These are phyloP conservation scores for Drosophila oshimai DNA, from an alignment of 1,140 invertebrate species.

Conservation along the genomic window DNA sequence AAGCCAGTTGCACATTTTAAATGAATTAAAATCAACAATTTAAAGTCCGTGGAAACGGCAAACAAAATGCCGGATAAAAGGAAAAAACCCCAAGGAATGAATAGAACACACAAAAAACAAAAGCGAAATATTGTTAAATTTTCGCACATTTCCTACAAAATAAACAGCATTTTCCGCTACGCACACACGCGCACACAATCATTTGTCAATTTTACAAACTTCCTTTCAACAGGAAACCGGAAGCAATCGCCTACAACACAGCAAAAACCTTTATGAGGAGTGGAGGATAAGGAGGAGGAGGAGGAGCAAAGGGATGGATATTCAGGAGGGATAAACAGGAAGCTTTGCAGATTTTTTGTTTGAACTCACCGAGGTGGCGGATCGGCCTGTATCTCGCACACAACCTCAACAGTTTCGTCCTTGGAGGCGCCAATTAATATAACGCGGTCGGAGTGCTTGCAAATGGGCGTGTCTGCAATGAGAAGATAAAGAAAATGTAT, in stretches of 20 bases:
- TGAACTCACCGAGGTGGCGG: slow-evolving; percentile 87
- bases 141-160: slow-evolving; percentile 68
- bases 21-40: slow-evolving; percentile 56
- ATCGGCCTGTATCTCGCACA: slow-evolving; percentile 93
- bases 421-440: slow-evolving; percentile 92
- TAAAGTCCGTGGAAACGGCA: slow-evolving; percentile 17
- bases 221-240: slow-evolving; percentile 76
- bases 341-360: slow-evolving; percentile 13
- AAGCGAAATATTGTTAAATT: slow-evolving; percentile 64
- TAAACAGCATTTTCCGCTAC: slow-evolving; percentile 70
- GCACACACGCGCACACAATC: slow-evolving; percentile 44
- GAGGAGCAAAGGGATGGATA: neutral
- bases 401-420: slow-evolving; percentile 91
- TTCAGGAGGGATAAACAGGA: neutral
- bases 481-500: slow-evolving; percentile 5
- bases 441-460: slow-evolving; percentile 87
- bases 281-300: neutral
- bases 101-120: slow-evolving; percentile 17
- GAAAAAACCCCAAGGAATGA: slow-evolving; percentile 9
- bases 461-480: slow-evolving; percentile 90
- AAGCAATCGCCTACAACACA: slow-evolving; percentile 72
- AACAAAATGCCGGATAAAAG: slow-evolving; percentile 17
- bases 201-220: slow-evolving; percentile 78
- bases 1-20: slow-evolving; percentile 45
- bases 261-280: slow-evolving; percentile 27